Conservation (phyloP, 2,888 invertebrate species). For the Parnassius glacialis region DNA sequence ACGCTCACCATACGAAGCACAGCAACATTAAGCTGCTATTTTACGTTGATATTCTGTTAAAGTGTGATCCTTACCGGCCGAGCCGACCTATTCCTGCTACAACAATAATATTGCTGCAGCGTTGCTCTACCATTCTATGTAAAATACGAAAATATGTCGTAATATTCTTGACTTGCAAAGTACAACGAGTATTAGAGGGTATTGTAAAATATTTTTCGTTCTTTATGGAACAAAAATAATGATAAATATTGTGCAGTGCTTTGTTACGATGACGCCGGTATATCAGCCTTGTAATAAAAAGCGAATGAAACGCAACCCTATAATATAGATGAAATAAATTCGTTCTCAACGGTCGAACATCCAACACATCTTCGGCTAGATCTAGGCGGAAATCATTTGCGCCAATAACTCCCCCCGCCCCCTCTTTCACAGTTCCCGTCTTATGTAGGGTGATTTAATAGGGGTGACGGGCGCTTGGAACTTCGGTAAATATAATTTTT, state of each 20-base stretch:
- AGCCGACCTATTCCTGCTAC: too few relatives aligned
- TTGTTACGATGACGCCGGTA: constrained; percentile 26
- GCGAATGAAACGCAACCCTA: constrained; percentile 28
- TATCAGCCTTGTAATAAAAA: constrained; percentile 33
- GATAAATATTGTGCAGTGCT: constrained; percentile 29
- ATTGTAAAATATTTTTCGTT: constrained; percentile 20
- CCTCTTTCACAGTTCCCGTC: constrained; percentile 24
- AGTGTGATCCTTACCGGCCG: too few relatives aligned
- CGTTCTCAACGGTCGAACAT: constrained; percentile 37
- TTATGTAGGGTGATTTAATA: constrained; percentile 51
- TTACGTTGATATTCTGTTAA: too few relatives aligned
- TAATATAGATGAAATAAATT: constrained; percentile 42
- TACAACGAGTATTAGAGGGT: constrained; percentile 9
- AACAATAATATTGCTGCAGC: too few relatives aligned
- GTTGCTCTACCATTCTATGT: too few relatives aligned
- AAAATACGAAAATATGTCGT: too few relatives aligned
- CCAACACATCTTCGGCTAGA: constrained; percentile 46
- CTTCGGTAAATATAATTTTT: constrained; percentile 59
- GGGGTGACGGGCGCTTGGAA: constrained; percentile 44
- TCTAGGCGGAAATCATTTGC: constrained; percentile 66
- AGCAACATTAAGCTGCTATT: too few relatives aligned
- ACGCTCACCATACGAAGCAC: too few relatives aligned
- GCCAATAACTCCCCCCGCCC: constrained; percentile 52
- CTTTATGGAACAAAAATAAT: constrained; percentile 18
- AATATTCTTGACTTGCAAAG: too few relatives aligned